Conservation (phyloP, 2,113 vertebrate species). For the Sprattus sprattus region DNA sequence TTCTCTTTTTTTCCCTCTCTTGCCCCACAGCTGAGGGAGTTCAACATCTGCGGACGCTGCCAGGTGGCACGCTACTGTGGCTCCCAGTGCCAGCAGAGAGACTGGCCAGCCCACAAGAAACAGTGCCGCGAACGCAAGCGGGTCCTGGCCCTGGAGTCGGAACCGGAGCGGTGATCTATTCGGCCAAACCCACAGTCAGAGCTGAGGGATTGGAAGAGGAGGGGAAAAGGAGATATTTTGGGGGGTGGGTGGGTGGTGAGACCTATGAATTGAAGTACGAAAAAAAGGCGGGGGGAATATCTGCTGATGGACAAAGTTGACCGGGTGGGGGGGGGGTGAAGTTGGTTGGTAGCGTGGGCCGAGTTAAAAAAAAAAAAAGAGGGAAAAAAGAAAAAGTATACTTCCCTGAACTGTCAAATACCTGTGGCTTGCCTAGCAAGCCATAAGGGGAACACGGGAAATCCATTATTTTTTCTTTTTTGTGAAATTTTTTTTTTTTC, state of each 20-base stretch:
- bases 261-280: constrained; percentile 39
- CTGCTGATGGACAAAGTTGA: constrained; percentile 55
- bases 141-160: constrained; percentile 85
- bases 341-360: constrained; percentile 51
- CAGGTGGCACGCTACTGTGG: constrained; percentile 97
- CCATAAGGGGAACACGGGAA: constrained; percentile 55
- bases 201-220: constrained; percentile 44
- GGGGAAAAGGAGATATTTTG: constrained; percentile 17
- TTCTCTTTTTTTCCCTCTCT: background rate
- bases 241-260: constrained; percentile 41
- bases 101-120: constrained; percentile 99
- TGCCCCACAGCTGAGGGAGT: constrained; percentile 79
- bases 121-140: constrained; percentile 95
- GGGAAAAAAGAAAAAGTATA: constrained; percentile 53
- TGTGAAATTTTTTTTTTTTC: constrained; percentile 29
- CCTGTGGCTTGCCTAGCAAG: constrained; percentile 65
- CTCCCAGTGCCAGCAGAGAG: constrained; percentile 97
- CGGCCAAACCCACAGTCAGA: constrained; percentile 42
- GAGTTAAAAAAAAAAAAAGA: constrained; percentile 38
- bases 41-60: constrained; percentile 98
- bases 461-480: constrained; percentile 32
- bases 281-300: constrained; percentile 21
- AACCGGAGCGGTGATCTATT: constrained; percentile 86
- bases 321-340: constrained; percentile 58
- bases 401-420: constrained; percentile 68